Conservation (phyloP, 2,888 invertebrate species). For the Ernsta delagoae region DNA sequence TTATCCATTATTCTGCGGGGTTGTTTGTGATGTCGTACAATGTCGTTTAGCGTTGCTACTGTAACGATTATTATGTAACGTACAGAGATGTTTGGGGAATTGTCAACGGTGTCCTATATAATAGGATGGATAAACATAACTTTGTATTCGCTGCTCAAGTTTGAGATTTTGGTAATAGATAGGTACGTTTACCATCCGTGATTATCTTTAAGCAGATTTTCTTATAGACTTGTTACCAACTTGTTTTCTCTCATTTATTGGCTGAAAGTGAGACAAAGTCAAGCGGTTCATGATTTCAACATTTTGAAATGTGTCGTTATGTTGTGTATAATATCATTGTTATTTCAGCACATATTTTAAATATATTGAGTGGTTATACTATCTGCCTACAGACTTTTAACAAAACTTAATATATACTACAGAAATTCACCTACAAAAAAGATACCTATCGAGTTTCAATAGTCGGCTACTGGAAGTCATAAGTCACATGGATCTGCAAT, state of each 20-base stretch:
- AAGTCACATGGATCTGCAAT: constrained; percentile 30
- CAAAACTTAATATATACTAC: no score
- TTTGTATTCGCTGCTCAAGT: constrained; percentile 4
- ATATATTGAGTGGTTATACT: no score
- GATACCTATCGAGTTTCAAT: constrained; percentile 1
- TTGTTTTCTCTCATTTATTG: no score
- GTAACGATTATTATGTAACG: constrained; percentile 37
- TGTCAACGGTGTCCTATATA: constrained; percentile 39
- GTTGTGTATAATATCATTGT: no score
- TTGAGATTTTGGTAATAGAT: no score
- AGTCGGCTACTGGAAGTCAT: constrained; percentile 13
- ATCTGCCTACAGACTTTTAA: no score
- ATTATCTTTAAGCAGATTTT: no score
- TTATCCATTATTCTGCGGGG: constrained; percentile 40
- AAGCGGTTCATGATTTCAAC: neutral
- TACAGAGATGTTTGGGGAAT: constrained; percentile 22
- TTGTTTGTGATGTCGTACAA: constrained; percentile 43
- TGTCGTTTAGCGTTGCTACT: constrained; percentile 45
- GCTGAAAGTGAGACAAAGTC: neutral
- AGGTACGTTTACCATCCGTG: no score
- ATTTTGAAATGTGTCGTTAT: neutral
- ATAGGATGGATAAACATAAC: constrained; percentile 20
- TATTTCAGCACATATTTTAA: no score
- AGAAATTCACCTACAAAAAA: neutral
- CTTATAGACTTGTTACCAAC: no score